phyloP scores from a whole-genome alignment of 2,888 invertebrate genomes.

The Eumerus sabulonum region DNA sequence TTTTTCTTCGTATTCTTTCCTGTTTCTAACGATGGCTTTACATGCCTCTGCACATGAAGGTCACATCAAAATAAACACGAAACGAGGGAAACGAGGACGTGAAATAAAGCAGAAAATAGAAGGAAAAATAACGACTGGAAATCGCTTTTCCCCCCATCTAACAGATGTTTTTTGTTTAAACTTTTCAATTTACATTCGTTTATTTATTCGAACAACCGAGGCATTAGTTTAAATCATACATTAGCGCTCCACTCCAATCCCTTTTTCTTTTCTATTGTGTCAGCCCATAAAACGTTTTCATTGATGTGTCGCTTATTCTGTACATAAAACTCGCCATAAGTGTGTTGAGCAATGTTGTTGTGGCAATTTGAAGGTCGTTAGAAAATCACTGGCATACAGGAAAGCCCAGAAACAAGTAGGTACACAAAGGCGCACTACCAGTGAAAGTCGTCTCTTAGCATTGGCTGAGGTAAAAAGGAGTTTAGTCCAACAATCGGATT shows the following conservation, averaged over 20 bases:
- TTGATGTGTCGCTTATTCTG: no score
- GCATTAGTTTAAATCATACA: conserved; percentile 59
- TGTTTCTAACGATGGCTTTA: conserved; percentile 48
- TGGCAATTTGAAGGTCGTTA: conserved; percentile 67
- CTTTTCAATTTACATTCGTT: conserved; percentile 57
- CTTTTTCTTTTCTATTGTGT: not conserved
- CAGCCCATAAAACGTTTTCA: not conserved
- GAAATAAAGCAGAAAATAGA: not conserved
- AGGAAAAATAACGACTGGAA: conserved; percentile 22
- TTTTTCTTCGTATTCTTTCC: conserved; percentile 4
- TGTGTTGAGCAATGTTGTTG: conserved; percentile 44
- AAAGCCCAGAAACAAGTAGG: conserved; percentile 45
- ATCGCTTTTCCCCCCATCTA: conserved; percentile 39
- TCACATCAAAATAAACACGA: conserved; percentile 52
- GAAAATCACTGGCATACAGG: conserved; percentile 57
- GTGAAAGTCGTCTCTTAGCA: conserved; percentile 28
- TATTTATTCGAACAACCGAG: conserved; percentile 59
- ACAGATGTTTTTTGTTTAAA: conserved; percentile 42
- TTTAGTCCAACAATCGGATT: conserved; percentile 8
- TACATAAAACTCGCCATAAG: no score
- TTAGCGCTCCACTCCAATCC: conserved; percentile 39
- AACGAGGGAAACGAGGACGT: conserved; percentile 2
- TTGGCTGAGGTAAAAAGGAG: conserved; percentile 40
- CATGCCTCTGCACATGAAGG: conserved; percentile 62
- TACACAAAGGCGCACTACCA: conserved; percentile 29